These are phyloP conservation scores for Macquaria ambigua DNA, from an alignment of 2,113 vertebrate species.

Conservation along the genomic window DNA sequence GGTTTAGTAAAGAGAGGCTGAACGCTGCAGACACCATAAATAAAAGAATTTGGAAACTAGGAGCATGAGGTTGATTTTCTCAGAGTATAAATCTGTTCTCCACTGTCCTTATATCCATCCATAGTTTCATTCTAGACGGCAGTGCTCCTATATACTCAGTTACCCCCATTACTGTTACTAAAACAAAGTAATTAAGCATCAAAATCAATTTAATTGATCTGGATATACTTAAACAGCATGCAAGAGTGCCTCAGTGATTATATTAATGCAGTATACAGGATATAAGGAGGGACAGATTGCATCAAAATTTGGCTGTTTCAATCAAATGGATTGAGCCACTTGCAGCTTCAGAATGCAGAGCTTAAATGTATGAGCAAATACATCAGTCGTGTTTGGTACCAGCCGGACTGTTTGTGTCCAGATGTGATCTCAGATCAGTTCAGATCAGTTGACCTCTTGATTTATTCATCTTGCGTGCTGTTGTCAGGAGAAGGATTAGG, in stretches of 20 bases:
- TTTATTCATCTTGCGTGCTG: slow-evolving; percentile 21
- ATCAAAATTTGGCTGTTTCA: neutral
- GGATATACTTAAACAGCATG: slow-evolving; percentile 27
- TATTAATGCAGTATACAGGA: slow-evolving; percentile 4
- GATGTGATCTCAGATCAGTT: slow-evolving; percentile 10
- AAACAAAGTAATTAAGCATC: slow-evolving; percentile 51
- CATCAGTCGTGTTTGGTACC: neutral
- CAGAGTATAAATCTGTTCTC: neutral
- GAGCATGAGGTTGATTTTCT: neutral
- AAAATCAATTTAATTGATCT: slow-evolving; percentile 50
- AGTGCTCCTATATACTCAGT: slow-evolving; percentile 1
- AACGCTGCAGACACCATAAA: slow-evolving; percentile 13
- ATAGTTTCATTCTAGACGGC: neutral
- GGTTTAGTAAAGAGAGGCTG: slow-evolving; percentile 8
- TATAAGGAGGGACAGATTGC: neutral
- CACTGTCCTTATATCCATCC: neutral
- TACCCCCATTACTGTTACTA: slow-evolving; percentile 12
- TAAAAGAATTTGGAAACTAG: neutral
- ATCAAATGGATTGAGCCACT: neutral
- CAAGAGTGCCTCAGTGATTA: slow-evolving; percentile 35
- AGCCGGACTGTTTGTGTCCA: neutral
- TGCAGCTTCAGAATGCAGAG: neutral
- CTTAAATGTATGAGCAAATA: neutral
- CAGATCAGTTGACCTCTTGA: slow-evolving; percentile 26
- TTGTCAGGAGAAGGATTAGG: slow-evolving; percentile 27